Base-by-base conservation (phyloP, 2,113 vertebrate genomes). In the Nannobrachium achirus region DNA sequence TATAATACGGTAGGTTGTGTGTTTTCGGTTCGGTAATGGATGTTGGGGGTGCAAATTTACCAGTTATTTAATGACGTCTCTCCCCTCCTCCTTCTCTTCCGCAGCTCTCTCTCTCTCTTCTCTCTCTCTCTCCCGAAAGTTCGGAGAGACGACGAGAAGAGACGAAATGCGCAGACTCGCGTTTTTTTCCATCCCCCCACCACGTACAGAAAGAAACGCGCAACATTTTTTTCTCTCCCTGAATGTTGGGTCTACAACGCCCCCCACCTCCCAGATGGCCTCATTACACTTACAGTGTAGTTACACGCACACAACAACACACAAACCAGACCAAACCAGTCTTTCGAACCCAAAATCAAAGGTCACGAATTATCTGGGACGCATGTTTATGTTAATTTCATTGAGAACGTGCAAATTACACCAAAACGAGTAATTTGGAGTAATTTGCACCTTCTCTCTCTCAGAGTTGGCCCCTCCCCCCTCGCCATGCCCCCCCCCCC, bases 121-220 rank as follows among this genome's bases (percentile, higher is more conserved):
- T n/a, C n/a, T n/a, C 69, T 38, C 61, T 57, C 62, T 82, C 79
- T 83, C 83, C 84, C 80, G 83, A 89, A 90, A 90, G 50, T 90
- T 90, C 86, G 85, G 78, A 87, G 65, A 75, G 86, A 83, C 79
- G 84, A 76, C 72, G 75, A 70, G 8, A 73, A n/a, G n/a, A n/a
- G n/a, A 56, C 18, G 19, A 14, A 1, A 87, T 86, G 88, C 86
- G 88, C 86, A 87, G 78, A 78, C 82, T 56, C 65, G 25, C 20
- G 38, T 16, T 7, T 20, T 16, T 33, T 63, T 33, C 25, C 25
- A 33, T 33, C 25, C 25, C 6, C 25, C 25, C 25, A 33, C 25
- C 25, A 33, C 25, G 25, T 33, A 33, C 25, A 33, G 25, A 33
- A 33, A 33, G 25, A 33, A 33, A 33, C 25, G 25, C 25, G 25